A percentile compares a stretch with the other conserved stretches of the same genome.
These are phyloP conservation scores for Drosophila sucinea DNA, from an alignment of 1,140 invertebrate species.

Conservation along the genomic window DNA sequence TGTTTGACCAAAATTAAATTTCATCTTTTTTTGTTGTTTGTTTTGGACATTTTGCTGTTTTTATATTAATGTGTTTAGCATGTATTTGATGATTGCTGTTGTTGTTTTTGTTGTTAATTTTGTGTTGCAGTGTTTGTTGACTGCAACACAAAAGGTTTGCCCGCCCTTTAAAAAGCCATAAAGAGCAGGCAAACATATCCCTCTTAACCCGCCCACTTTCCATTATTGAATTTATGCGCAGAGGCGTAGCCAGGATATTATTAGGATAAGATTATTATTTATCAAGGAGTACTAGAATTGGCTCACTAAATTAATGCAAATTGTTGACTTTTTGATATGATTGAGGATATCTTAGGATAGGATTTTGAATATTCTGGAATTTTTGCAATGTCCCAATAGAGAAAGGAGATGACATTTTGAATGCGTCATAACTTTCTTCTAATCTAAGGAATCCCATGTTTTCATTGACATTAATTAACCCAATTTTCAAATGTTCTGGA, in stretches of 20 bases:
- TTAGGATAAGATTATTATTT: too few species aligned
- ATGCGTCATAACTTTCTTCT: too few species aligned
- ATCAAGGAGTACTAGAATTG: too few species aligned
- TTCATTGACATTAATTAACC: too few species aligned
- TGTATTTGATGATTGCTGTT: conserved; percentile 52
- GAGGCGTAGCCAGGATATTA: neutral
- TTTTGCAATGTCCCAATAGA: too few species aligned
- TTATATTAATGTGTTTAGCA: conserved; percentile 34
- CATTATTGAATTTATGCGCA: conserved; percentile 56
- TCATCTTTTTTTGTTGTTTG: neutral
- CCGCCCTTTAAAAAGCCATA: conserved; percentile 33
- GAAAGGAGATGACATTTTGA: too few species aligned
- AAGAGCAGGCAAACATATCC: conserved; percentile 78
- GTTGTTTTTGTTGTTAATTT: conserved; percentile 41
- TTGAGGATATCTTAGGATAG: too few species aligned
- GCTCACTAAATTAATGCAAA: too few species aligned
- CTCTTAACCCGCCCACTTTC: conserved; percentile 81
- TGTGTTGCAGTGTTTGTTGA: conserved; percentile 28
- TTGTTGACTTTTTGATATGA: too few species aligned
- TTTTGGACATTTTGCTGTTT: neutral
- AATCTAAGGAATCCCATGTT: too few species aligned
- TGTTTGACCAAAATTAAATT: conserved; percentile 32
- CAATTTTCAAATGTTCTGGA: too few species aligned
- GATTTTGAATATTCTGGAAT: too few species aligned
- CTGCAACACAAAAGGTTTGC: conserved; percentile 61